Evolutionary conservation across 2,888 invertebrate genomes (phyloP).

Genomic region (Zhengitettix transpicula): DNA sequence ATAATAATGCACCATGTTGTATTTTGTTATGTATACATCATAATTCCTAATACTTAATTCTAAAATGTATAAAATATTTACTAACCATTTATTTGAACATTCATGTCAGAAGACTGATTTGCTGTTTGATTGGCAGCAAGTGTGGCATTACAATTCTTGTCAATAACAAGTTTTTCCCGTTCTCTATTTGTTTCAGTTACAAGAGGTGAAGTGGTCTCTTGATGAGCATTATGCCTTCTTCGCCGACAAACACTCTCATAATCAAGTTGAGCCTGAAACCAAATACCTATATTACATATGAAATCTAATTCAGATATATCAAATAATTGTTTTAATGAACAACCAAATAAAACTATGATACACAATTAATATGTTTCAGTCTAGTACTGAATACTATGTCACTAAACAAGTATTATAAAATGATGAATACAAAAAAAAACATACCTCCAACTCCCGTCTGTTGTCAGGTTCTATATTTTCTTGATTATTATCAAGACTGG

Average conservation of each 20-base stretch:
- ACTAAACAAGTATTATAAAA: too few species aligned
- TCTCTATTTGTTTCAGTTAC: conserved; percentile 40
- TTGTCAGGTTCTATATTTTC: conserved; percentile 53
- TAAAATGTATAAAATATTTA: not conserved
- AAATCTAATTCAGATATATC: not conserved
- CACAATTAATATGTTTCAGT: too few species aligned
- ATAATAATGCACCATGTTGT: not conserved
- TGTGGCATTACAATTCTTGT: conserved; percentile 55
- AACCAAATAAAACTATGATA: too few species aligned
- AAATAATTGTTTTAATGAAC: not conserved
- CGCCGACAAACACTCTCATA: conserved; percentile 38
- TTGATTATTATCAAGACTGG: conserved; percentile 40
- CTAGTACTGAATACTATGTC: too few species aligned
- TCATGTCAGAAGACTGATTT: conserved; percentile 5
- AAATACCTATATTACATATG: not conserved
- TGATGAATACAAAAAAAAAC: conserved; percentile 2
- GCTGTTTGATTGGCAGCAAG: conserved; percentile 19
- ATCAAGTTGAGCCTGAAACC: conserved; percentile 37
- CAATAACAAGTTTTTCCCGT: conserved; percentile 21
- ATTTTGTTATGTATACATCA: not conserved
- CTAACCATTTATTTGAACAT: not conserved
- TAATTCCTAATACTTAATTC: not conserved
- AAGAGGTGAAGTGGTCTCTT: conserved; percentile 39
- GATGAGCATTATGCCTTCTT: conserved; percentile 13
- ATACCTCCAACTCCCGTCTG: conserved; percentile 31